Evolutionary conservation across 2,888 invertebrate species (phyloP), one percentile per base, ranked within the genome.

Genomic region (Glyphotaelius pellucidus): DNA sequence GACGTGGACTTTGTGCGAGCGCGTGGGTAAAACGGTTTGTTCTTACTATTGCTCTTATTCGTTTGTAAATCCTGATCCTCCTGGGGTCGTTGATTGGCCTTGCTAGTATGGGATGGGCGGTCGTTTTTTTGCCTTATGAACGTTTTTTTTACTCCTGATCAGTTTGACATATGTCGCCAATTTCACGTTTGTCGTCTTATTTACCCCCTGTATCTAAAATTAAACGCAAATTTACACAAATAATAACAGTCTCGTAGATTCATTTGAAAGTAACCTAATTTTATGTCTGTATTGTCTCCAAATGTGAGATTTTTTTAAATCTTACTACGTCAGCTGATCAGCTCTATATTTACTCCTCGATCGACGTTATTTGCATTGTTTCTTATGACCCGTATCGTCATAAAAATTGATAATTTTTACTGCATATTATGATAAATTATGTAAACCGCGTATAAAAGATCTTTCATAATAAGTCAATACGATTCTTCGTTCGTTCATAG

Each of bases 261-360:
- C 47, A 88, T 83, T 88, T 91, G 91, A 80, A 91, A 87, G 87
- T 88, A 91, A 91, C 91, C 91, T 88, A 87, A 91, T 91, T 89
- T 35, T 31, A 31, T 47, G n/a, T 86, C 19, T 47, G 79, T 89
- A 80, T 89, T 80, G 88, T 89, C 67, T 89, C 79, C 19, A 14
- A 35, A 19, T n/a, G 30, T 15, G 67, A 31, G 79, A n/a, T 67
- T 89, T 90, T 91, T 91, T 91, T 91, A 83, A 80, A 90, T 91
- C 91, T 32, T 89, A 67, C 85, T 91, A 92, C 92, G 92, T 92
- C 92, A 92, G 92, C 92, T 92, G 92, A 92, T 92, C 92, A 91
- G 31, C 89, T 79, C 89, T 79, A 83, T 83, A 79, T 91, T 91
- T 91, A 91, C 91, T 67, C 87, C 30, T 30, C 42, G 89, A 67